These are phyloP conservation scores for Macrosiphum euphorbiae DNA, from an alignment of 2,888 invertebrate genomes.

Conservation along the genomic window DNA sequence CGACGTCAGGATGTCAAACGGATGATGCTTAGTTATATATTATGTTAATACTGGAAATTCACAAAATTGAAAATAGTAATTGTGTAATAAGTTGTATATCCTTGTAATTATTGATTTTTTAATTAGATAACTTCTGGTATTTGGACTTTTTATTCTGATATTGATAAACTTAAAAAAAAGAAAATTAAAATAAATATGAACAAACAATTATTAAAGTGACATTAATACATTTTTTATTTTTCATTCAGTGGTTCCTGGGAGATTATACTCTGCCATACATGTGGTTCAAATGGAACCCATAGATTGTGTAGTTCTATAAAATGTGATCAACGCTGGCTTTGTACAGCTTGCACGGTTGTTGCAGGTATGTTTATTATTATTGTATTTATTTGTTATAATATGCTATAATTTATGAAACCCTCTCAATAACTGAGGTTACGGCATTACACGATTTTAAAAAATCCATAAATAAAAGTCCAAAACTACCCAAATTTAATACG, in stretches of 20 bases:
- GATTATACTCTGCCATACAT: slow-evolving; percentile 73
- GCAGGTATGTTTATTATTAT: slow-evolving; percentile 12
- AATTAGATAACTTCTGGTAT: background rate
- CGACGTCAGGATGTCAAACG: too few species aligned
- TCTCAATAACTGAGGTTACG: background rate
- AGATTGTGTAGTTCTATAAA: slow-evolving; percentile 72
- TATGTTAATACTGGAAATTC: background rate
- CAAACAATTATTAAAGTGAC: background rate
- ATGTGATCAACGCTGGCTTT: slow-evolving; percentile 71
- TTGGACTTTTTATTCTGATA: background rate
- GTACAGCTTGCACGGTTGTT: slow-evolving; percentile 70
- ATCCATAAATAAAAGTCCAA: background rate
- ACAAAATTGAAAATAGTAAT: background rate
- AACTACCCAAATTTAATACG: background rate
- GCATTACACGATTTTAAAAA: background rate
- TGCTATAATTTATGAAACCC: background rate
- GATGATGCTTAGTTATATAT: too few species aligned
- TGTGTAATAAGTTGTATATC: background rate
- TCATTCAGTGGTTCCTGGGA: slow-evolving; percentile 71
- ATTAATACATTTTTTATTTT: slow-evolving; percentile 31
- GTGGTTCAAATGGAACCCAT: slow-evolving; percentile 75
- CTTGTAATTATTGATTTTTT: background rate
- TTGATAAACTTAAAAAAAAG: background rate
- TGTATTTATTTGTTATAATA: background rate
- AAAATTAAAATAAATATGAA: background rate